Evolutionary conservation across 2,888 invertebrate species (phyloP).

Genomic region (Zygothrica quintamaculata): DNA sequence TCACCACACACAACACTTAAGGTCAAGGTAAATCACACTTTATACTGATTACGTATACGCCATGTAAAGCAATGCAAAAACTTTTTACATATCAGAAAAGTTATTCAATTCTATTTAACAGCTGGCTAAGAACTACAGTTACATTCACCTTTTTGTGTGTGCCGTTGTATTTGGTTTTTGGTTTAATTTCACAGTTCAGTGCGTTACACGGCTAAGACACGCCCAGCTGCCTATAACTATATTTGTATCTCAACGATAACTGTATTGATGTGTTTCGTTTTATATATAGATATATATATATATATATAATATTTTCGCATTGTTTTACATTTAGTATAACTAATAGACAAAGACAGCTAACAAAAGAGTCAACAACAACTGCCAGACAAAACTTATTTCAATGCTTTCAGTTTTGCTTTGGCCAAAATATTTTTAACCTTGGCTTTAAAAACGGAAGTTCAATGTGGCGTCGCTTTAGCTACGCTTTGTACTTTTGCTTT

Average conservation of each 20-base stretch:
- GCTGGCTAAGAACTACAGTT: constrained; percentile 12
- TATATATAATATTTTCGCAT: too few relatives aligned
- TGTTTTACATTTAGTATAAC: too few relatives aligned
- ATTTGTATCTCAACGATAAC: constrained; percentile 3
- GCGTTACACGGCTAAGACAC: constrained; percentile 71
- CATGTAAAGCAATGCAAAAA: constrained; percentile 18
- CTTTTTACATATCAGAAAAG: constrained; percentile 1
- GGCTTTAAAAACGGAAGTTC: constrained; percentile 73
- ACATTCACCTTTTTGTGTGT: constrained; percentile 22
- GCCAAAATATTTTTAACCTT: constrained; percentile 70
- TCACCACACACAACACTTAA: constrained; percentile 38
- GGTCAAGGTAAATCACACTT: constrained; percentile 69
- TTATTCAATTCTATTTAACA: too few relatives aligned
- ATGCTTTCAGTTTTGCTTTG: constrained; percentile 35
- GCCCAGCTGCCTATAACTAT: constrained; percentile 44
- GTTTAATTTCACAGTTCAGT: constrained; percentile 82
- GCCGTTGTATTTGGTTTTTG: constrained; percentile 45
- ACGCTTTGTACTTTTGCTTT: constrained; percentile 30
- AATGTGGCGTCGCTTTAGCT: constrained; percentile 48
- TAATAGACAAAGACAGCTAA: constrained; percentile 46
- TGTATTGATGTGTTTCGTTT: constrained; percentile 8
- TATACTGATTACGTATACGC: constrained; percentile 59
- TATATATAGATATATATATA: too few relatives aligned
- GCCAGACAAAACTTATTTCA: constrained; percentile 40
- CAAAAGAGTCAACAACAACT: constrained; percentile 41